phyloP scores from a whole-genome alignment of 2,888 invertebrate genomes.

The Eugnorisma glareosa region DNA sequence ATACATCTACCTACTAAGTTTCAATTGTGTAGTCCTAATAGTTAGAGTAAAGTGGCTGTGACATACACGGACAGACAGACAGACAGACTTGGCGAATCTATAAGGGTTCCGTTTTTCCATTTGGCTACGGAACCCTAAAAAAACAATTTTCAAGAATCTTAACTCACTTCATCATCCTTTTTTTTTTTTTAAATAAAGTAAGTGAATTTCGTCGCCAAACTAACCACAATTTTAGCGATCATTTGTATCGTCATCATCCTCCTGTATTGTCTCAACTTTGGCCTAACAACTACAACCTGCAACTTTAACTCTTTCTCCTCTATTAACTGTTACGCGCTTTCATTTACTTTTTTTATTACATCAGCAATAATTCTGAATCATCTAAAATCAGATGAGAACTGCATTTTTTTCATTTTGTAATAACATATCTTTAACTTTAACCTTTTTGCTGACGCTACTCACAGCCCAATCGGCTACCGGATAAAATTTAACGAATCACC shows the following conservation, averaged over 20 bases:
- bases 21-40: no score
- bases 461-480: conserved; percentile 73
- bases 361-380: background rate
- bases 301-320: background rate
- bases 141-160: background rate
- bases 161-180: background rate
- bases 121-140: no score
- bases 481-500: conserved; percentile 77
- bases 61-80: no score
- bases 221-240: background rate
- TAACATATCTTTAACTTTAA: background rate
- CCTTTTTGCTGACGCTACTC: conserved; percentile 58
- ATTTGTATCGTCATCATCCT: background rate
- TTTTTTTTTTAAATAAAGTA: background rate
- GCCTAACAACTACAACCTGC: no score
- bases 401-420: background rate
- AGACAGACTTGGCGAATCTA: no score
- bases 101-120: no score
- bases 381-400: background rate
- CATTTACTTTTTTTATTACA: background rate
- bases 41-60: no score
- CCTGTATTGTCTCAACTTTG: background rate
- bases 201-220: background rate
- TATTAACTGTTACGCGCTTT: background rate
- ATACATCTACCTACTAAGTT: no score